Evolutionary conservation across 2,113 vertebrate species (phyloP).

Genomic region (Eulemur macaco): DNA sequence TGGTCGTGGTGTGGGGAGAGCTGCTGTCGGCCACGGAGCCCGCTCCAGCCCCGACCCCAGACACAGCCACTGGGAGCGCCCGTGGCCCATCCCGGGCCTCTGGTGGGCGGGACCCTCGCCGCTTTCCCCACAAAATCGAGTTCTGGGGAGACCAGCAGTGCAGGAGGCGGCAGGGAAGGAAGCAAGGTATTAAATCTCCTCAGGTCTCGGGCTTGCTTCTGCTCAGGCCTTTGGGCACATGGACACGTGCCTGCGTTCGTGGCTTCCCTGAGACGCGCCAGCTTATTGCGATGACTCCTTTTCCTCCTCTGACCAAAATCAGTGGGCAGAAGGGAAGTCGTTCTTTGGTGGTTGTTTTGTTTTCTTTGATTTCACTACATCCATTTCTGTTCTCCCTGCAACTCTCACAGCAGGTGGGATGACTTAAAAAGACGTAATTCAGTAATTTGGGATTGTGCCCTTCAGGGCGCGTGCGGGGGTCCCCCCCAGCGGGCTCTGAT

Average conservation of each 20-base stretch:
- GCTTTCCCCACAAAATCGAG: background rate
- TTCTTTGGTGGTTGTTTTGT: background rate
- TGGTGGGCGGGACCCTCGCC: background rate
- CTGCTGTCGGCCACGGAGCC: background rate
- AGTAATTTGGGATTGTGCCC: background rate
- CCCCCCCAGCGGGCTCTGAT: background rate
- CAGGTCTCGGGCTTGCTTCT: background rate
- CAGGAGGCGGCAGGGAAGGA: background rate
- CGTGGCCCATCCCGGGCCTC: background rate
- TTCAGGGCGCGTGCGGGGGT: accelerated
- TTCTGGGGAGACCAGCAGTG: background rate
- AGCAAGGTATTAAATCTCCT: background rate
- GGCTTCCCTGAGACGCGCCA: background rate
- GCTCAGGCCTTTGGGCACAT: background rate
- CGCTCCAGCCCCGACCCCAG: background rate
- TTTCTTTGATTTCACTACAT: background rate
- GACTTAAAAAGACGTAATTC: background rate
- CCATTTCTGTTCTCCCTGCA: background rate
- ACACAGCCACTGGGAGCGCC: background rate
- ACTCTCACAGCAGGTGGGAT: background rate
- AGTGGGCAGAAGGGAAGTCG: background rate
- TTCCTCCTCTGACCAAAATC: background rate
- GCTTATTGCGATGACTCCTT: background rate
- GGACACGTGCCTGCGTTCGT: background rate
- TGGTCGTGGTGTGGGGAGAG: background rate